Evolutionary conservation across 2,797 vertebrate genomes (phyloP).

Genomic region (Alfaro cultratus): DNA sequence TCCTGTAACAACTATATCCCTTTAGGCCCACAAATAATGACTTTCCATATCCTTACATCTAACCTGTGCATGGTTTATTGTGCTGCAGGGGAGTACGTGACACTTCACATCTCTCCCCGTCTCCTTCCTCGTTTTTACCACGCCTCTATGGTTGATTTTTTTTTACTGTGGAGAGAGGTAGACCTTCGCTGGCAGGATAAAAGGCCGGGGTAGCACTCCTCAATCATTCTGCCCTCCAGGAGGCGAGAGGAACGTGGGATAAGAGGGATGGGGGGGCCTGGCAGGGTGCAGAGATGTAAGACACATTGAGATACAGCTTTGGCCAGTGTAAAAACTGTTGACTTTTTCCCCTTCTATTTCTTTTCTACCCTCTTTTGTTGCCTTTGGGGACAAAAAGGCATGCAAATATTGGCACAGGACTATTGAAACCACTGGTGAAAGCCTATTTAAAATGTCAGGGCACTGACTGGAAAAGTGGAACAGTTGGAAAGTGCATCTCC

Average conservation of each 20-base stretch:
- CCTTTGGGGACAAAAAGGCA: conserved; percentile 77
- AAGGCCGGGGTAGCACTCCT: conserved; percentile 81
- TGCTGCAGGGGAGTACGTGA: conserved; percentile 72
- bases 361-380: conserved; percentile 63
- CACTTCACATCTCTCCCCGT: conserved; percentile 66
- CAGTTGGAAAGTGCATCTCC: conserved; percentile 60
- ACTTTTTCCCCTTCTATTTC: conserved; percentile 57
- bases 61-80: conserved; percentile 70
- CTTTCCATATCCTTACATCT: conserved; percentile 75
- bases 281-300: conserved; percentile 80
- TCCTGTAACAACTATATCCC: conserved; percentile 67
- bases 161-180: conserved; percentile 62
- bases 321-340: conserved; percentile 73
- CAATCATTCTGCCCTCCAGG: conserved; percentile 81
- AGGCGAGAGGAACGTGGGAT: conserved; percentile 76
- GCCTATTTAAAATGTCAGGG: conserved; percentile 78
- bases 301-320: conserved; percentile 78
- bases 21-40: conserved; percentile 81
- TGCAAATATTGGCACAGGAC: conserved; percentile 78
- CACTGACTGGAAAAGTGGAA: conserved; percentile 59
- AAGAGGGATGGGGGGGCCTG: conserved; percentile 67
- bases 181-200: conserved; percentile 79
- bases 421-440: conserved; percentile 67
- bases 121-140: conserved; percentile 63
- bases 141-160: conserved; percentile 65